A percentile compares a stretch with the other conserved stretches of the same genome.
Conservation (phyloP, 2,888 invertebrate genomes). For the Lysandra bellargus region DNA sequence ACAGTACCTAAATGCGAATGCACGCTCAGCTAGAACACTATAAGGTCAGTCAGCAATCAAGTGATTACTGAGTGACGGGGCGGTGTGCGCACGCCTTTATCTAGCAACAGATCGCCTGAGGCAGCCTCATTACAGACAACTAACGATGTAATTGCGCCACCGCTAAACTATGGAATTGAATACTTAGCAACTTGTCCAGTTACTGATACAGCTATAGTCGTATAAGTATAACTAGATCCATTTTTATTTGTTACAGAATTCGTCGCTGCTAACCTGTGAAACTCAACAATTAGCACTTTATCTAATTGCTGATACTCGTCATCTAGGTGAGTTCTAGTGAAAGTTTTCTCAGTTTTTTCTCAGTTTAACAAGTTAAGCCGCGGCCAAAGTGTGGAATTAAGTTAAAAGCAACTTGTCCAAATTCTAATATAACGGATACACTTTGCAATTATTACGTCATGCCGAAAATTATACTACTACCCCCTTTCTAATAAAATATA, state of each 20-base stretch:
- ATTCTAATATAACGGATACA: background rate
- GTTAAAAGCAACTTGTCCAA: background rate
- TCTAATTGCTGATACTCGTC: conserved; percentile 38
- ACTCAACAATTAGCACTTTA: conserved; percentile 50
- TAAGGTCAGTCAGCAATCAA: conserved; percentile 19
- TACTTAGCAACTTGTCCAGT: conserved; percentile 48
- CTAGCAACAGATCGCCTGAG: conserved; percentile 49
- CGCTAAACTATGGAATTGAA: conserved; percentile 51
- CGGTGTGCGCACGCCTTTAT: conserved; percentile 31
- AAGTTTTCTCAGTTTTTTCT: no score
- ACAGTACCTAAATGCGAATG: background rate
- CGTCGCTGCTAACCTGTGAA: conserved; percentile 47
- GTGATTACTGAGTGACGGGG: conserved; percentile 4
- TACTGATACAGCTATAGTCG: conserved; percentile 30
- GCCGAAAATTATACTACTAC: no score
- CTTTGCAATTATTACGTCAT: background rate
- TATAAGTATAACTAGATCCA: background rate
- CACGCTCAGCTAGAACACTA: background rate
- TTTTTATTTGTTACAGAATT: background rate
- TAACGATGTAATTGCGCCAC: conserved; percentile 68
- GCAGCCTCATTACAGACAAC: conserved; percentile 62
- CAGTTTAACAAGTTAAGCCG: no score
- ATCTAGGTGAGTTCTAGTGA: background rate
- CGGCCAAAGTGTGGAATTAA: background rate
- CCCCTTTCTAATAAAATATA: no score